These are phyloP conservation scores for Macroramphosus scolopax DNA, from an alignment of 2,797 vertebrate species.

Conservation along the genomic window DNA sequence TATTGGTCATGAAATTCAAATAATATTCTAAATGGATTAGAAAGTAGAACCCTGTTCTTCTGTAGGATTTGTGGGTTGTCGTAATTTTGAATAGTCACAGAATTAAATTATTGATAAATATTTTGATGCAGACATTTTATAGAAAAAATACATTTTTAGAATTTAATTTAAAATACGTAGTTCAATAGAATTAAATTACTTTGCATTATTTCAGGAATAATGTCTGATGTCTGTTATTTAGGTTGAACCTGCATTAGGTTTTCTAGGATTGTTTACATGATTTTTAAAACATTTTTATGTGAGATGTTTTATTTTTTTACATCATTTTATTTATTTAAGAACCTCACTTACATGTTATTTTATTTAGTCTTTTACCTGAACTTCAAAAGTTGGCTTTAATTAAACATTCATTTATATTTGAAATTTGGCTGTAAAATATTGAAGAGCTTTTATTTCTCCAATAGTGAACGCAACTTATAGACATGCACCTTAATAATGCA, in stretches of 20 bases:
- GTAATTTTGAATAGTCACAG: no score
- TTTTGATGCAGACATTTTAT: no score
- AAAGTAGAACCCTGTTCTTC: no score
- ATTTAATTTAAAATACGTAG: no score
- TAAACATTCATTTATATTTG: slow-evolving; percentile 74
- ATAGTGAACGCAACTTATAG: slow-evolving; percentile 57
- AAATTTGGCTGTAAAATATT: slow-evolving; percentile 76
- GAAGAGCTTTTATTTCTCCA: slow-evolving; percentile 73
- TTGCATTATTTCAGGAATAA: not conserved
- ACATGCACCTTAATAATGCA: slow-evolving; percentile 73
- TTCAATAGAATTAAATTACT: no score
- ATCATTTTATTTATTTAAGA: slow-evolving; percentile 17
- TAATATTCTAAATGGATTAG: not conserved
- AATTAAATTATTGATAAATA: no score
- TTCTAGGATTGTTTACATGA: not conserved
- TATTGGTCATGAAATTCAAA: slow-evolving; percentile 14
- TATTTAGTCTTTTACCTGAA: slow-evolving; percentile 37
- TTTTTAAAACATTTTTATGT: slow-evolving; percentile 4
- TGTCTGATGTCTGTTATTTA: not conserved
- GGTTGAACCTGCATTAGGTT: not conserved
- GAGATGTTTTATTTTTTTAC: no score
- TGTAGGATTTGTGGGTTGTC: no score
- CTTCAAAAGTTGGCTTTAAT: slow-evolving; percentile 66
- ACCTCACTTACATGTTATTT: slow-evolving; percentile 13
- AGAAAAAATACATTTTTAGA: not conserved